Percentiles rank a stretch among this genome's conserved stretches.
Conservation (phyloP, 2,797 vertebrate genomes). For the Novumbra hubbsi region DNA sequence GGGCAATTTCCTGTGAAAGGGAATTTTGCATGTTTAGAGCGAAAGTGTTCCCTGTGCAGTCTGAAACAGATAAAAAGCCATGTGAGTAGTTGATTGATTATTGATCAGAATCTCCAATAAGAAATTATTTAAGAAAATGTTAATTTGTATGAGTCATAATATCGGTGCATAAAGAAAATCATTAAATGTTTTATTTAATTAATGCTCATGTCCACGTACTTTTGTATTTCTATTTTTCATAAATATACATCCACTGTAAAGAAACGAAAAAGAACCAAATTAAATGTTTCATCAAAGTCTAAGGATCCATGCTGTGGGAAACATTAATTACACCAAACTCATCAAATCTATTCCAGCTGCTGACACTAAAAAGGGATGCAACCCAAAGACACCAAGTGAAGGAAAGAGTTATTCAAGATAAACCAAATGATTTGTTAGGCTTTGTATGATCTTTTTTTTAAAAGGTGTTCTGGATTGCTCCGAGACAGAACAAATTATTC, state of each 20-base stretch:
- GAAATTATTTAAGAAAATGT: not conserved
- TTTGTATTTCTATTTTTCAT: no score
- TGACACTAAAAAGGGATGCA: not conserved
- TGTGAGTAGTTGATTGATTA: not conserved
- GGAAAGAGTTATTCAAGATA: not conserved
- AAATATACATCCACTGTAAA: not conserved
- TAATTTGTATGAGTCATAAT: not conserved
- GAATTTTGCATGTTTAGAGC: slow-evolving; percentile 24
- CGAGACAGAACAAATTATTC: slow-evolving; percentile 24
- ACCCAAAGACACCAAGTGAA: not conserved
- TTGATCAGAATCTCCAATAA: not conserved
- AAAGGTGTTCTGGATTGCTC: slow-evolving; percentile 5
- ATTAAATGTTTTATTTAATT: no score
- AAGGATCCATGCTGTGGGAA: not conserved
- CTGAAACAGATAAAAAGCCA: slow-evolving; percentile 2
- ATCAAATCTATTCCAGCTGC: not conserved
- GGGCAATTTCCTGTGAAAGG: slow-evolving; percentile 54
- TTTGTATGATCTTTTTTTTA: not conserved
- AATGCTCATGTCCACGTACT: no score
- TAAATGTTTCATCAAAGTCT: slow-evolving; percentile 4
- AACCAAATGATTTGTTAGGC: not conserved
- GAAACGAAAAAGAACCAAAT: not conserved
- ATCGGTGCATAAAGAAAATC: not conserved
- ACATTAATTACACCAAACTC: not conserved
- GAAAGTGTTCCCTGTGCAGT: not conserved